Conservation (phyloP, 2,888 invertebrate genomes). For the Endotricha flammealis region DNA sequence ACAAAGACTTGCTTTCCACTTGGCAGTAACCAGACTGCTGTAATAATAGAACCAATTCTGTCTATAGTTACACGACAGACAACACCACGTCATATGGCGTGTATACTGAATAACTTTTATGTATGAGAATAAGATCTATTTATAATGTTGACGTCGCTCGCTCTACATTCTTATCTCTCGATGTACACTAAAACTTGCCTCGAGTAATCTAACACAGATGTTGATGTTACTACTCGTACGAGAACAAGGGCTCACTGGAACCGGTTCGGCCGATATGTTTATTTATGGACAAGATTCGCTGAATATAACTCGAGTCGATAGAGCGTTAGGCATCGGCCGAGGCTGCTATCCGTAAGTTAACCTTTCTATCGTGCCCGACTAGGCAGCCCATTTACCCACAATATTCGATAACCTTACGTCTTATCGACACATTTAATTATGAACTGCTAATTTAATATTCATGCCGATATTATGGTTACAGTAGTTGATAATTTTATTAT, state of each 20-base stretch:
- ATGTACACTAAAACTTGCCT: slow-evolving; percentile 38
- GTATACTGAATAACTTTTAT: slow-evolving; percentile 52
- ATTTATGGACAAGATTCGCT: slow-evolving; percentile 18
- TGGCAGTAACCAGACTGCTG: too few species aligned
- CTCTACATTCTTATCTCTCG: slow-evolving; percentile 69
- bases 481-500: too few species aligned
- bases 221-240: slow-evolving; percentile 24
- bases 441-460: too few species aligned
- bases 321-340: slow-evolving; percentile 2
- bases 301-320: slow-evolving; percentile 10
- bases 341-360: background rate
- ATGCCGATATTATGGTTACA: slow-evolving; percentile 11
- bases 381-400: background rate
- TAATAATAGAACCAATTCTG: slow-evolving; percentile 41
- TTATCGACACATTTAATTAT: too few species aligned
- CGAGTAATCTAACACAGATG: slow-evolving; percentile 54
- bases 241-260: slow-evolving; percentile 24
- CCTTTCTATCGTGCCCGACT: background rate
- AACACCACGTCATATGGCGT: slow-evolving; percentile 42
- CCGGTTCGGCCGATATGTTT: slow-evolving; percentile 13
- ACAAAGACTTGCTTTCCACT: too few species aligned
- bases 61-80: slow-evolving; percentile 44
- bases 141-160: slow-evolving; percentile 68
- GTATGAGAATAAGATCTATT: slow-evolving; percentile 69
- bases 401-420: background rate